Percentiles rank a stretch among this genome's conserved stretches.
These are phyloP conservation scores for Lagodon rhomboides DNA, from an alignment of 2,797 vertebrate genomes.

Conservation along the genomic window DNA sequence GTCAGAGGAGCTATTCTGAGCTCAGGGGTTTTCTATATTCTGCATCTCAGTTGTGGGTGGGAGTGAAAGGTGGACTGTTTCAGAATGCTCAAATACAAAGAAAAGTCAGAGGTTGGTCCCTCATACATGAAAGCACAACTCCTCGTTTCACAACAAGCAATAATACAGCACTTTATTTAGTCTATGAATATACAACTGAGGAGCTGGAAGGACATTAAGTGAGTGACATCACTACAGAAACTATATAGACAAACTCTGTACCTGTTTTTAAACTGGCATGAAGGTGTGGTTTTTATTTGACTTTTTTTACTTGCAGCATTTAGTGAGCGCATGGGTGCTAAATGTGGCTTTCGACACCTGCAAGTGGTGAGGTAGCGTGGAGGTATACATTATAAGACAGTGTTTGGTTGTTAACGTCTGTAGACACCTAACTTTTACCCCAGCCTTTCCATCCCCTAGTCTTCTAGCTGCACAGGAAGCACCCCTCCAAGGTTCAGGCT, in stretches of 20 bases:
- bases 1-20: constrained; percentile 37
- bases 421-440: background rate
- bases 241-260: background rate
- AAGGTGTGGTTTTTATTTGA: no score
- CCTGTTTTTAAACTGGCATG: background rate
- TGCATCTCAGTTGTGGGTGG: constrained; percentile 17
- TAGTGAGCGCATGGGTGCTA: no score
- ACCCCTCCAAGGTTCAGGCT: background rate
- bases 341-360: no score
- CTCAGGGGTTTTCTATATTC: constrained; percentile 42
- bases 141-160: background rate
- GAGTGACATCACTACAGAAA: background rate
- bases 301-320: no score
- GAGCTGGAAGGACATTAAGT: no score
- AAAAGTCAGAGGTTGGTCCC: background rate
- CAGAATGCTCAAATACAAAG: constrained; percentile 30
- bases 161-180: background rate
- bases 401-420: constrained; percentile 10
- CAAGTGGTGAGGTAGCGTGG: background rate
- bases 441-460: background rate
- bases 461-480: background rate
- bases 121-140: constrained; percentile 1
- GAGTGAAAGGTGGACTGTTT: constrained; percentile 29
- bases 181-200: background rate
- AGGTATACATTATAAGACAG: background rate